A percentile compares a stretch with the other conserved stretches of the same genome.
Conservation (phyloP, 2,797 vertebrate genomes). For the Siniperca undulata region DNA sequence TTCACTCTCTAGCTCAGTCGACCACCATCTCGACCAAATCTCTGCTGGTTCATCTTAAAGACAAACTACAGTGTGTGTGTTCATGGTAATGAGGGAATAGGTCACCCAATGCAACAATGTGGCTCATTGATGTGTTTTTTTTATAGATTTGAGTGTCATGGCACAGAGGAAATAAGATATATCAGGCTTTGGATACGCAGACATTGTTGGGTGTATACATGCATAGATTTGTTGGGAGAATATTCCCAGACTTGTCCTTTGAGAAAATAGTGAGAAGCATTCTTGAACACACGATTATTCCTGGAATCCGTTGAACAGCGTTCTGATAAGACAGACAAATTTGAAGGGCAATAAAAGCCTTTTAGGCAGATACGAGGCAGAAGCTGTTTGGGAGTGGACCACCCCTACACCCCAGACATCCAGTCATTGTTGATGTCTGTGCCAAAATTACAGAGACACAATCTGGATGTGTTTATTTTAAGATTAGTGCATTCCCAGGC, state of each 20-base stretch:
- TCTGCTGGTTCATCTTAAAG: too few relatives aligned
- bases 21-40: too few relatives aligned
- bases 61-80: too few relatives aligned
- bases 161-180: too few relatives aligned
- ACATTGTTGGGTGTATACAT: too few relatives aligned
- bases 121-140: too few relatives aligned
- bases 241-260: background rate
- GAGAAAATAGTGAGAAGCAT: background rate
- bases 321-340: background rate
- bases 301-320: background rate
- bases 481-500: slow-evolving; percentile 57
- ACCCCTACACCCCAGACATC: background rate
- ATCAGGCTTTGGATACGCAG: too few relatives aligned
- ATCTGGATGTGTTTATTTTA: slow-evolving; percentile 70
- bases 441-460: slow-evolving; percentile 41
- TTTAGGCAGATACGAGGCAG: slow-evolving; percentile 29
- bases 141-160: too few relatives aligned
- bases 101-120: too few relatives aligned
- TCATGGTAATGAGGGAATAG: too few relatives aligned
- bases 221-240: background rate
- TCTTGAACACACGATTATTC: background rate
- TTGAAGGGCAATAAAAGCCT: background rate
- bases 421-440: slow-evolving; percentile 18
- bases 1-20: too few relatives aligned
- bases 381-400: background rate